Evolutionary conservation across 30 jellyfish, hydroid and myxozoan genomes (phyloP).

Genomic region (Turritopsis rubra): DNA sequence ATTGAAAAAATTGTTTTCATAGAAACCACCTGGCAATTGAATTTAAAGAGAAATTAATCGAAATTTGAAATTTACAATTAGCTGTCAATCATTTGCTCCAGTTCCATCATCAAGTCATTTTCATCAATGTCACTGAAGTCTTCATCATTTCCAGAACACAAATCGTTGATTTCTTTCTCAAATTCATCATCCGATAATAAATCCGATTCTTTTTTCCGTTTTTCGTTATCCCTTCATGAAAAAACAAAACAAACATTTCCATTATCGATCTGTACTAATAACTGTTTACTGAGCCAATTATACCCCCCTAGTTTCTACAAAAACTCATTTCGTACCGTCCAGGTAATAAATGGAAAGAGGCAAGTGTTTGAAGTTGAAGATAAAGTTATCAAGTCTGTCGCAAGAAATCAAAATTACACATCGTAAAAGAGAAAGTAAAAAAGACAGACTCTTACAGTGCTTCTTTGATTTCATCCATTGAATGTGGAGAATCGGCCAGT

Average conservation of each 20-base stretch:
- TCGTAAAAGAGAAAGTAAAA: not conserved
- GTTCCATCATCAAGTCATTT: conserved; percentile 70
- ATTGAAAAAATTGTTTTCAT: too few species aligned
- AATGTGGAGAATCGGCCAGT: not conserved
- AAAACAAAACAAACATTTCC: not conserved
- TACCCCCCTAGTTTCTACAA: not conserved
- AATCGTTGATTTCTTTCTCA: conserved; percentile 65
- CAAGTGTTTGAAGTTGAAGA: too few species aligned
- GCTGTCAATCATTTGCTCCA: conserved; percentile 64
- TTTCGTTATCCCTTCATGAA: conserved; percentile 46
- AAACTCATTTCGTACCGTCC: not conserved
- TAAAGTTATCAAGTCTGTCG: too few species aligned
- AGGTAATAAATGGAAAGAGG: too few species aligned
- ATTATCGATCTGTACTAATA: too few species aligned
- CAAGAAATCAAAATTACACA: too few species aligned
- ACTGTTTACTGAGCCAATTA: not conserved
- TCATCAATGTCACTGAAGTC: conserved; percentile 55
- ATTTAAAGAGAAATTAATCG: too few species aligned
- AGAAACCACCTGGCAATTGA: too few species aligned
- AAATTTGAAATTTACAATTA: too few species aligned
- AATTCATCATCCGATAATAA: conserved; percentile 77
- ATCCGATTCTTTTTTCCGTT: conserved; percentile 47
- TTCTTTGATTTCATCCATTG: conserved; percentile 17
- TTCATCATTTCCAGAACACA: conserved; percentile 46
- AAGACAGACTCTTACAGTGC: conserved; percentile 18